A percentile compares a stretch with the other conserved stretches of the same genome.
phyloP scores from a whole-genome alignment of 2,888 invertebrate genomes.

The Pyrrhosoma nymphula region DNA sequence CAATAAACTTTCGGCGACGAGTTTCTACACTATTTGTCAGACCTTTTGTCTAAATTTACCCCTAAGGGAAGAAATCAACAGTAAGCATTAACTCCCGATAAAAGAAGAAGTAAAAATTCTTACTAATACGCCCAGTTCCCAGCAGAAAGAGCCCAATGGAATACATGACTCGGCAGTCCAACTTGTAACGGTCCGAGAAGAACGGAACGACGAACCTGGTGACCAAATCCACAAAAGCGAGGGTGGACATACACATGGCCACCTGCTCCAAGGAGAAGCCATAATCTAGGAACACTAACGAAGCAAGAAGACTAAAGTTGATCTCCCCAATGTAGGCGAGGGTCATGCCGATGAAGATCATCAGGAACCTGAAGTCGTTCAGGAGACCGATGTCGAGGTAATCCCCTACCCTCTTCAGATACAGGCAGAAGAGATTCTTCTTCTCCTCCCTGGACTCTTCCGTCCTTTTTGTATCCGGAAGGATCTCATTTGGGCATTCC shows the following conservation, averaged over 20 bases:
- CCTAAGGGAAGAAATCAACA: no score
- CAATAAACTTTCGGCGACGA: no score
- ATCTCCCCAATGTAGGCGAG: conserved; percentile 79
- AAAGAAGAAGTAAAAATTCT: conserved; percentile 69
- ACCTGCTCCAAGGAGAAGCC: conserved; percentile 71
- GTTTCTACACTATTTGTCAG: no score
- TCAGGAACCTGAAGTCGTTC: conserved; percentile 75
- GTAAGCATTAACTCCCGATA: no score
- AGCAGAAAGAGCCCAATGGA: conserved; percentile 76
- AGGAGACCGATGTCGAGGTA: conserved; percentile 76
- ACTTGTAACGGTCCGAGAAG: conserved; percentile 75
- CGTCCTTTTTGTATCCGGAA: not conserved
- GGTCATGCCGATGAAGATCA: conserved; percentile 77
- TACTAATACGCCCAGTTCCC: conserved; percentile 77
- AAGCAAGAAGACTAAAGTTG: conserved; percentile 78
- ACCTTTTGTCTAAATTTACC: no score
- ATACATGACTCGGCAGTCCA: conserved; percentile 77
- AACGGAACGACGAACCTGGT: conserved; percentile 77
- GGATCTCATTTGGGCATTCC: not conserved
- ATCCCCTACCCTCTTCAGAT: conserved; percentile 73
- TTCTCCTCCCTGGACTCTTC: not conserved
- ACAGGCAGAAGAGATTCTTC: not conserved
- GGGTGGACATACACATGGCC: conserved; percentile 76
- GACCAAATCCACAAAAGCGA: conserved; percentile 77
- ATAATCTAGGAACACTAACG: conserved; percentile 77